Percentiles rank a stretch among this genome's conserved stretches.
Conservation (phyloP, 2,888 invertebrate species). For the Liopterus haemorrhoidalis region DNA sequence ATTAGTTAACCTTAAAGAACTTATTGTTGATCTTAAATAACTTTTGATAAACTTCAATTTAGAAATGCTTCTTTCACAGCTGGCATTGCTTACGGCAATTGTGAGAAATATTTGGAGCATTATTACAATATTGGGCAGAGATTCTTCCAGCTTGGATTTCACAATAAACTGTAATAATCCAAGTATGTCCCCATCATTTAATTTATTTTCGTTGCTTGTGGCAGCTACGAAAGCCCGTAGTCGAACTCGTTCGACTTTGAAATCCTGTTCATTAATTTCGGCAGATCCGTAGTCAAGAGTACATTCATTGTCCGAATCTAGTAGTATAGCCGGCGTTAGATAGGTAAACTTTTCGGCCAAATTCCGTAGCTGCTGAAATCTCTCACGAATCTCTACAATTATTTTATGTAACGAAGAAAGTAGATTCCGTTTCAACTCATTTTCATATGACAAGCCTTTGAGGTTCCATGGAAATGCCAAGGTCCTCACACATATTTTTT, state of each 20-base stretch:
- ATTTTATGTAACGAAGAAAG: slow-evolving; percentile 17
- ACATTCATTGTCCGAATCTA: slow-evolving; percentile 7
- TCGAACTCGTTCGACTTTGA: slow-evolving; percentile 8
- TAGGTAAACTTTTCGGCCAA: not conserved
- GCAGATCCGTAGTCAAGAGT: slow-evolving; percentile 14
- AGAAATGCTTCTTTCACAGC: too few relatives aligned
- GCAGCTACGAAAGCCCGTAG: slow-evolving; percentile 11
- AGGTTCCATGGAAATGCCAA: too few relatives aligned
- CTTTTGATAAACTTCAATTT: too few relatives aligned
- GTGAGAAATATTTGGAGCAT: too few relatives aligned
- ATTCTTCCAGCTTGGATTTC: too few relatives aligned
- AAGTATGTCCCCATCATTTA: slow-evolving; percentile 11
- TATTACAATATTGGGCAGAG: too few relatives aligned
- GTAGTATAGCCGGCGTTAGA: slow-evolving; percentile 1
- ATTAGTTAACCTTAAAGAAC: too few relatives aligned
- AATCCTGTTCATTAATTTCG: slow-evolving; percentile 9
- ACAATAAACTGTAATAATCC: too few relatives aligned
- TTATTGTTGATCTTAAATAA: too few relatives aligned
- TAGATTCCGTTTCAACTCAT: slow-evolving; percentile 14
- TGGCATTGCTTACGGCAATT: too few relatives aligned
- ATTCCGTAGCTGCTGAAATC: slow-evolving; percentile 6
- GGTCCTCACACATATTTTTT: too few relatives aligned
- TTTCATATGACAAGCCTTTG: slow-evolving; percentile 14
- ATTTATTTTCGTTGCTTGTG: slow-evolving; percentile 16
- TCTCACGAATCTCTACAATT: slow-evolving; percentile 16